Conservation (phyloP, 2,797 vertebrate species). For the Sebastiscus tertius region DNA sequence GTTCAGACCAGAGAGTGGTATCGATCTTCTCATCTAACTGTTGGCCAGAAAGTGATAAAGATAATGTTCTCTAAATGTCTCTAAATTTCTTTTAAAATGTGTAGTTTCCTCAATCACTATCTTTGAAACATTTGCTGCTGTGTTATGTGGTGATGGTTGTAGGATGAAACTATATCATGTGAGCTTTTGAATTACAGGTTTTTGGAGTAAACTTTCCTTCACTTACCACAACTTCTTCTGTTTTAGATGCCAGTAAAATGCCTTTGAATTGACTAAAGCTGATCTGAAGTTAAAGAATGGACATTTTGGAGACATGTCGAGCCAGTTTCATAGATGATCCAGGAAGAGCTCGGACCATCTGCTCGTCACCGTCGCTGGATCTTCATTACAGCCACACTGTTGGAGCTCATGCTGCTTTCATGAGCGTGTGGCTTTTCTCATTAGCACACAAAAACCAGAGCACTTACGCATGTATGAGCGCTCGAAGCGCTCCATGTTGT, state of each 20-base stretch:
- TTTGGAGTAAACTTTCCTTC: not conserved
- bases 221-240: not conserved
- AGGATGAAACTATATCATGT: not conserved
- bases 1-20: not conserved
- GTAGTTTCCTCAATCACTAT: not conserved
- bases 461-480: slow-evolving; percentile 29
- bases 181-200: not conserved
- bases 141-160: not conserved
- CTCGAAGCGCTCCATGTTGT: not conserved
- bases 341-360: slow-evolving; percentile 57
- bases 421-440: slow-evolving; percentile 33
- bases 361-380: slow-evolving; percentile 34
- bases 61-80: not conserved
- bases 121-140: not conserved
- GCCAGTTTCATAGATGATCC: slow-evolving; percentile 28
- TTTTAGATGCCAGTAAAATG: slow-evolving; percentile 15
- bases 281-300: slow-evolving; percentile 22
- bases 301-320: slow-evolving; percentile 10
- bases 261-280: slow-evolving; percentile 12
- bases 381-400: slow-evolving; percentile 48
- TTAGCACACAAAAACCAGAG: slow-evolving; percentile 37
- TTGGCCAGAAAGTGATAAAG: not conserved
- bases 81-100: not conserved
- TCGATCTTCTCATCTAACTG: not conserved
- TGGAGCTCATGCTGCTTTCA: slow-evolving; percentile 46